A percentile compares a stretch with the other conserved stretches of the same genome.
phyloP scores from a whole-genome alignment of 2,888 invertebrate species.

The Pammene aurita region DNA sequence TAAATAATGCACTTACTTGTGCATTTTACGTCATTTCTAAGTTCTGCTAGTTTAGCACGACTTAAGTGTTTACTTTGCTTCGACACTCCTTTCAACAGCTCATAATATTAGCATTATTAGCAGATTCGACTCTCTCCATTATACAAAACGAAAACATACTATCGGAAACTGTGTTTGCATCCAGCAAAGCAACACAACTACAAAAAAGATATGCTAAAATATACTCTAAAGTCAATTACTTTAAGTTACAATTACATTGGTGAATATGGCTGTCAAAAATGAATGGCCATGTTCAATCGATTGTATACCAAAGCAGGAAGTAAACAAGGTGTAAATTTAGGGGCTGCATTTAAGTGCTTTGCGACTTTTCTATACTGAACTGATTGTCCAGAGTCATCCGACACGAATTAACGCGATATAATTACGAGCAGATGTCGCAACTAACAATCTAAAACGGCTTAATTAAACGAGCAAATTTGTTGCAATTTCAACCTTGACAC shows the following conservation, averaged over 20 bases:
- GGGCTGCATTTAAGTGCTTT: background rate
- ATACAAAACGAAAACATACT: conserved; percentile 53
- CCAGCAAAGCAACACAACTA: conserved; percentile 21
- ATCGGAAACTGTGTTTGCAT: conserved; percentile 44
- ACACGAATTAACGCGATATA: conserved; percentile 65
- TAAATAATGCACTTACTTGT: no score
- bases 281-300: background rate
- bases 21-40: no score
- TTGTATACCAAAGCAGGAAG: background rate
- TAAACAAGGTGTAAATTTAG: background rate
- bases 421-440: conserved; percentile 62
- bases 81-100: conserved; percentile 31
- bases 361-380: conserved; percentile 46
- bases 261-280: conserved; percentile 5
- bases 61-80: conserved; percentile 6
- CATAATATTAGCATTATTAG: conserved; percentile 26
- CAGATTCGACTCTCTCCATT: conserved; percentile 46
- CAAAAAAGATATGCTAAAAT: conserved; percentile 41
- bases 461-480: background rate
- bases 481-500: conserved; percentile 5
- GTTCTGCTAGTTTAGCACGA: background rate
- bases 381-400: conserved; percentile 51
- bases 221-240: conserved; percentile 37
- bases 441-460: background rate
- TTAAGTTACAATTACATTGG: conserved; percentile 48